Evolutionary conservation across 2,888 invertebrate genomes (phyloP).

Genomic region (Pantelozetes paolii): DNA sequence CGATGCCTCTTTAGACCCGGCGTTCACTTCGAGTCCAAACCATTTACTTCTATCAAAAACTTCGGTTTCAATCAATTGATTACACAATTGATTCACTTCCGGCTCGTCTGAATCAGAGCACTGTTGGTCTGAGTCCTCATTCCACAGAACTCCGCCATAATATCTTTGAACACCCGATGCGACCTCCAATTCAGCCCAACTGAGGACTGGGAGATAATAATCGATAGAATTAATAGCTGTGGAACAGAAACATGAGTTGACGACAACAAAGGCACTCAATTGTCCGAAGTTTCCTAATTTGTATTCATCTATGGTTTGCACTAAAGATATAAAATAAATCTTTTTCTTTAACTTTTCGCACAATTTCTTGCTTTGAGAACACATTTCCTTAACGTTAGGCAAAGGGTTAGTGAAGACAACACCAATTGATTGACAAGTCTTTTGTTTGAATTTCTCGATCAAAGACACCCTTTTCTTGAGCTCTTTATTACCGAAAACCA

Average conservation of each 20-base stretch:
- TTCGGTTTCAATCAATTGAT: slow-evolving; percentile 28
- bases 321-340: slow-evolving; percentile 40
- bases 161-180: slow-evolving; percentile 15
- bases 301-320: slow-evolving; percentile 42
- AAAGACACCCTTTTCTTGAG: slow-evolving; percentile 39
- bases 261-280: slow-evolving; percentile 39
- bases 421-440: slow-evolving; percentile 32
- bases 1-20: slow-evolving; percentile 16
- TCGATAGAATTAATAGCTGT: neutral
- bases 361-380: neutral
- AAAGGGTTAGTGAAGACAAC: slow-evolving; percentile 38
- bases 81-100: slow-evolving; percentile 23
- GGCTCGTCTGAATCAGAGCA: slow-evolving; percentile 10
- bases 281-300: slow-evolving; percentile 43
- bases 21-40: slow-evolving; percentile 41
- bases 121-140: neutral
- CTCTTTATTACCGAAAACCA: slow-evolving; percentile 28
- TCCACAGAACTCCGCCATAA: slow-evolving; percentile 41
- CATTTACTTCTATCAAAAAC: slow-evolving; percentile 35
- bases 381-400: slow-evolving; percentile 18
- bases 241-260: slow-evolving; percentile 40
- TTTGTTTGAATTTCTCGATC: slow-evolving; percentile 42
- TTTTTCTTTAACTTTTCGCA: slow-evolving; percentile 26
- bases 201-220: slow-evolving; percentile 38
- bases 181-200: slow-evolving; percentile 41